Evolutionary conservation across 92 coral and sea anemone genomes (phyloP), one percentile per base, ranked within the genome.

Genomic region (Parazoanthus darwini): DNA sequence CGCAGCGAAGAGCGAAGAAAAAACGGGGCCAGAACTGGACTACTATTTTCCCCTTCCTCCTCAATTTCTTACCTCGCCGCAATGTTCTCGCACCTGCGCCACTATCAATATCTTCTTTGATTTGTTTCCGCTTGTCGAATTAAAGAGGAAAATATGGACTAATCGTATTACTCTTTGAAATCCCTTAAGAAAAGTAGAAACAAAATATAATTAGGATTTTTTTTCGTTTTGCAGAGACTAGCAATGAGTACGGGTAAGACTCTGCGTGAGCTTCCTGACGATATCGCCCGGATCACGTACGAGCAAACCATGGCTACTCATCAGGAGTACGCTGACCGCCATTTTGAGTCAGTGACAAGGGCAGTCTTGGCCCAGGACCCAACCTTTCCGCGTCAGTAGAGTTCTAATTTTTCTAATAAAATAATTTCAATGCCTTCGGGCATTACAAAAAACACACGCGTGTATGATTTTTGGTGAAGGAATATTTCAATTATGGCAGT

Each of bases 211-310:
- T 54, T 48, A 13, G 59, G 59, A 13, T 2, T 18, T 0, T 76
- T 25, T 86, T 1, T 80, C 79, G 50, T 20, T 66, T 39, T 6
- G 23, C 71, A 92, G 94, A 70, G 90, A 86, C 37, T 86, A 42
- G 94, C 94, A 25, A 92, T 92, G 94, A 82, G 82, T 73, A 89
- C 92, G 29, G 94, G 94, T 23, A 90, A 89, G 82, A 86, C 90
- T 67, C 90, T 92, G 2, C 90, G 88, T 56, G 88, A 86, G 81
- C 26, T 92, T 65, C 86, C 92, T 1, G 90, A 90, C 36, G 90
- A 87, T 50, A 29, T 90, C 37, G 88, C 90, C 42, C 75, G 77
- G 85, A 63, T 87, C 35, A 81, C 92, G 11, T 81, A 73, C 79
- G 80, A 90, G 10, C 92, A 90, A 48, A 87, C 85, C 7, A 50